Evolutionary conservation across 2,888 invertebrate genomes (phyloP), one percentile per base, ranked within the genome.

Genomic region (Carterocephalus palaemon): DNA sequence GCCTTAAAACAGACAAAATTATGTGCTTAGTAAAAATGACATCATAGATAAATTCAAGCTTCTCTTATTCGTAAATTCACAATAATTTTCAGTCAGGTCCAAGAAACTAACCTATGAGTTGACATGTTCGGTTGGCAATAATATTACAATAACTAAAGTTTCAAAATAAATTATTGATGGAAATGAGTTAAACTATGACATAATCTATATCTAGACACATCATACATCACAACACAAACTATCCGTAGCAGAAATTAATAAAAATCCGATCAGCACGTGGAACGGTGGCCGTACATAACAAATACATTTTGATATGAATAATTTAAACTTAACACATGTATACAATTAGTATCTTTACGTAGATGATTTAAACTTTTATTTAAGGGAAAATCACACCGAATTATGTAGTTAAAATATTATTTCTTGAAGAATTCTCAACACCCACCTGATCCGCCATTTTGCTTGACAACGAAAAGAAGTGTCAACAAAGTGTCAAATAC

Each of bases 381-480:
- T 59, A 19, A 7, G 28, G n/a, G 2, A 12, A 28, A 46, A 36
- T 29, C 13, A 5, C 4, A 8, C 17, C 4, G 6, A 9, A 41
- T 38, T 15, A 32, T 19, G 6, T n/a, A 20, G 10, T 2, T 46
- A 42, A 40, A 34, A 22, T 20, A 41, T 36, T 58, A 65, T 57
- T 71, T 71, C 59, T 55, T 34, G 17, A 32, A 51, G 51, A 68
- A 73, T 62, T 67, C 56, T 67, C 64, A 60, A 66, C 66, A 89
- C 91, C 73, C 90, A 93, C 93, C 92, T 93, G 93, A 83, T 93
- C 93, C 87, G 93, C 93, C 93, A 93, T 93, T 78, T 92, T 92
- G 90, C 81, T 88, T 80, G 82, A 81, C 66, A 82, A 79, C 67
- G 82, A 84, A 88, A 90, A 90, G 89, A 82, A 75, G 48, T 62